Conservation (phyloP, 92 coral and sea anemone genomes). For the Umimayanthus chanpuru region DNA sequence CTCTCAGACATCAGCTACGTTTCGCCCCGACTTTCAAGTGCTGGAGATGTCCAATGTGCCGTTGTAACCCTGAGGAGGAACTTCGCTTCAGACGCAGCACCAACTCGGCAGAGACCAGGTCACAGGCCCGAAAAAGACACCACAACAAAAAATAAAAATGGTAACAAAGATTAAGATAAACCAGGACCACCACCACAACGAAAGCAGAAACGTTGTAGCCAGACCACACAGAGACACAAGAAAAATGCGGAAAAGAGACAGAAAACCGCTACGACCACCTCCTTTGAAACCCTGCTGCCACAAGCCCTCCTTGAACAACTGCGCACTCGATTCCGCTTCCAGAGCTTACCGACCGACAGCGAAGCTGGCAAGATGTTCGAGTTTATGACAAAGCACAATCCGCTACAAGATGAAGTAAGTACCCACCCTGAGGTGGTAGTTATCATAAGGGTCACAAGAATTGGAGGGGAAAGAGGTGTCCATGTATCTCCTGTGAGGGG, state of each 20-base stretch:
- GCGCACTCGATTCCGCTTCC: constrained; percentile 13
- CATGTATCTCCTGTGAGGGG: no score
- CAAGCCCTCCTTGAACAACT: neutral
- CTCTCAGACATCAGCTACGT: no score
- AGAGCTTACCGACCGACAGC: constrained; percentile 26
- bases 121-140: no score
- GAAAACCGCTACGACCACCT: no score
- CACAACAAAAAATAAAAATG: no score
- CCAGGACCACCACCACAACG: neutral
- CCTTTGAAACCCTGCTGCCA: constrained; percentile 10
- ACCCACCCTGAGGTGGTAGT: neutral
- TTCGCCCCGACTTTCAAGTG: no score
- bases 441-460: neutral
- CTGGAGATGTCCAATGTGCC: no score
- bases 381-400: neutral
- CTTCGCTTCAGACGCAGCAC: no score
- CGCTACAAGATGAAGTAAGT: constrained; percentile 5
- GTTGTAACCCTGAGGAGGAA: no score
- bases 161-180: no score
- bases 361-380: constrained; percentile 18
- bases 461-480: neutral
- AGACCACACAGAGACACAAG: neutral
- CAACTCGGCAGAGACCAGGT: no score
- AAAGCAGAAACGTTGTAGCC: constrained; percentile 16
- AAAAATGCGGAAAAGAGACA: neutral